A percentile compares a stretch with the other conserved stretches of the same genome.
These are phyloP conservation scores for Chelonus insularis DNA, from an alignment of 1,140 invertebrate species.

Conservation along the genomic window DNA sequence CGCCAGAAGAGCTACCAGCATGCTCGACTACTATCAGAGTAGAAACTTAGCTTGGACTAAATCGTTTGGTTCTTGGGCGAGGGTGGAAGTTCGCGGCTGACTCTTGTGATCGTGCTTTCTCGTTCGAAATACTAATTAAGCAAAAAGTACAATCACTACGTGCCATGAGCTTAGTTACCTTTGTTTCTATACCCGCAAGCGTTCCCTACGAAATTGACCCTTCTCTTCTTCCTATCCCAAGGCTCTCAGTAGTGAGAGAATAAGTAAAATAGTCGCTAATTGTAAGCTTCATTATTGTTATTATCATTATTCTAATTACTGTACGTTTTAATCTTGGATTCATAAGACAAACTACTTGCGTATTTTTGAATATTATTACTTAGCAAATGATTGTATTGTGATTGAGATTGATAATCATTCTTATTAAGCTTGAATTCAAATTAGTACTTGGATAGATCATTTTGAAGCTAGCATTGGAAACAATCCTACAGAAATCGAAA, in stretches of 20 bases:
- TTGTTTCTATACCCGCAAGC: slow-evolving; percentile 3
- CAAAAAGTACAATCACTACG: slow-evolving; percentile 26
- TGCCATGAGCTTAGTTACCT: slow-evolving; percentile 17
- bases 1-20: slow-evolving; percentile 6
- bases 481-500: too few species aligned
- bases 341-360: too few species aligned
- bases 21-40: slow-evolving; percentile 12
- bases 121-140: slow-evolving; percentile 30
- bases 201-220: slow-evolving; percentile 3
- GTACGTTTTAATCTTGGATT: too few species aligned
- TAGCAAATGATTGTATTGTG: too few species aligned
- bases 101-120: slow-evolving; percentile 20
- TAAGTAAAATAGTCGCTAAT: slow-evolving; percentile 8
- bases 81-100: background rate
- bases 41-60: slow-evolving; percentile 16
- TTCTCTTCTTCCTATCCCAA: background rate
- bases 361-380: too few species aligned
- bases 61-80: slow-evolving; percentile 19
- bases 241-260: too few species aligned
- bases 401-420: too few species aligned
- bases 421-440: too few species aligned
- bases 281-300: background rate
- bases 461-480: too few species aligned
- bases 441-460: too few species aligned
- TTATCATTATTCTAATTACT: too few species aligned